A percentile compares a stretch with the other conserved stretches of the same genome.
phyloP scores from a whole-genome alignment of 2,888 invertebrate species.

The Crossocerus cetratus region DNA sequence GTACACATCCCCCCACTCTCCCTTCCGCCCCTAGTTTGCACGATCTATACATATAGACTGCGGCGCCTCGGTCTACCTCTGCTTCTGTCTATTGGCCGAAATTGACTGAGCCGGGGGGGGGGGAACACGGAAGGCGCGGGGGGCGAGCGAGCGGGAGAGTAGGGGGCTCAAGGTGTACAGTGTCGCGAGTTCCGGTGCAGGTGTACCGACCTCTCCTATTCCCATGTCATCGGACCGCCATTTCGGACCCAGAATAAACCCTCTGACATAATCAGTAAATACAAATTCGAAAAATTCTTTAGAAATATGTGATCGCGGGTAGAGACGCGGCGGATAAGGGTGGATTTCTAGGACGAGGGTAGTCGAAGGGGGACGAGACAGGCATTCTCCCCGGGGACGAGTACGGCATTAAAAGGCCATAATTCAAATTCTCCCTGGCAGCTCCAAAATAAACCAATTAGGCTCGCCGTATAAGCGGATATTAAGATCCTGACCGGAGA shows the following conservation, averaged over 20 bases:
- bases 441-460: conserved; percentile 63
- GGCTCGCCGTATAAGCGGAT: conserved; percentile 52
- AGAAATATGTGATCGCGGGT: too few relatives aligned
- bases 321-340: too few relatives aligned
- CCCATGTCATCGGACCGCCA: too few relatives aligned
- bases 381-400: conserved; percentile 13
- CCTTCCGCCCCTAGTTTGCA: too few relatives aligned
- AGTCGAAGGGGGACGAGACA: not conserved
- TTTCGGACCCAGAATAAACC: too few relatives aligned
- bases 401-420: conserved; percentile 55
- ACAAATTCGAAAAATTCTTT: too few relatives aligned
- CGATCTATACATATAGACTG: too few relatives aligned
- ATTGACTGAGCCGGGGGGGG: conserved; percentile 52
- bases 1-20: too few relatives aligned
- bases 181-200: too few relatives aligned
- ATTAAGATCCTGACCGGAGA: conserved; percentile 55
- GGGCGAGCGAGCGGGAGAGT: not conserved
- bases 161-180: too few relatives aligned
- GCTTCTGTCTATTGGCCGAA: conserved; percentile 57
- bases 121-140: conserved; percentile 12
- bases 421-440: conserved; percentile 56
- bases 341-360: not conserved
- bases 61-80: not conserved
- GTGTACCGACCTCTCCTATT: too few relatives aligned
- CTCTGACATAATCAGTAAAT: too few relatives aligned